Evolutionary conservation across 2,888 invertebrate genomes (phyloP), one percentile per base, ranked within the genome.

Genomic region (Cactoblastis cactorum): DNA sequence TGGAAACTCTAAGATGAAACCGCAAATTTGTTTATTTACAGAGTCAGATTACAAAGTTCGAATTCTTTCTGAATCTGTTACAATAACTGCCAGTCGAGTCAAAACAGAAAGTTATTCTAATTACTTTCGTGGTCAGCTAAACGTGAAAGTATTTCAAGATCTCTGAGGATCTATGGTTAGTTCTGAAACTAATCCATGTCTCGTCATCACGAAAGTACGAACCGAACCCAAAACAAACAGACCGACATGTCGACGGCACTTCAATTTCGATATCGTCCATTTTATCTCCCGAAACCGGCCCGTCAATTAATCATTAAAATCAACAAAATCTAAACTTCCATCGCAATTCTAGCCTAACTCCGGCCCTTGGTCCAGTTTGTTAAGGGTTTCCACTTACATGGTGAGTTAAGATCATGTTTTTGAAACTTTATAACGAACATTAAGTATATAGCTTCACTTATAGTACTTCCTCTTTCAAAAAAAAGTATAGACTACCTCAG

Each of bases 261-360:
- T 43, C 43, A 12, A 43, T 17, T 28, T 24, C 24, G 24, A 15
- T 43, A 28, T 43, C 43, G 28, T 17, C 28, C 32, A 43, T 15
- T 43, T 43, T 43, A 43, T 43, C 43, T 28, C 17, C 41, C 24
- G 11, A 43, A 43, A 28, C 15, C 43, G 15, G 28, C 43, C 43
- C 32, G 22, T 43, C 43, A 43, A 43, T 43, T 43, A 43, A 43
- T 43, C 43, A 43, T 43, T 43, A 28, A 28, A 43, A 43, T 43
- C 43, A 43, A 43, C 43, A 28, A 17, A 43, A 43, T 43, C 43
- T 11, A 28, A 43, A 43, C 43, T 43, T 43, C 28, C 15, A 43
- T 43, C 32, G 43, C 14, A 41, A 14, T 41, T 24, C 1, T 32
- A 15, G 17, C 17, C 43, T 43, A 12, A 43, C 24, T 43, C 24